phyloP scores from a whole-genome alignment of 2,797 vertebrate genomes.

The Gallirallus australis region DNA sequence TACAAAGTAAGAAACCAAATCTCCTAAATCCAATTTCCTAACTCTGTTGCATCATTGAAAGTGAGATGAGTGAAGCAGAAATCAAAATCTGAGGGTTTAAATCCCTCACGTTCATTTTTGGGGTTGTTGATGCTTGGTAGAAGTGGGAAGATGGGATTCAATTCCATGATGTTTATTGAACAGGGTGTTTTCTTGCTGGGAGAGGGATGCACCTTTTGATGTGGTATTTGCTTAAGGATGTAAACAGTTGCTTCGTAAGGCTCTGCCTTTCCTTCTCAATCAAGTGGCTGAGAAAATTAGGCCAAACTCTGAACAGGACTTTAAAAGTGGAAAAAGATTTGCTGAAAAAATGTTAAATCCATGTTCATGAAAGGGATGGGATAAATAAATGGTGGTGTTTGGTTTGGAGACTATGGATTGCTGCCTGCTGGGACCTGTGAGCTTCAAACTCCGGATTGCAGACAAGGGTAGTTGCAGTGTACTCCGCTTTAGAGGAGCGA shows the following conservation, averaged over 20 bases:
- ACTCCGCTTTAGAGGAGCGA: neutral
- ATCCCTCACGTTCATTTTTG: neutral
- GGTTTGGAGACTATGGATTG: neutral
- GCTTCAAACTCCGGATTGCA: neutral
- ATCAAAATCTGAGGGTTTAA: rapidly evolving
- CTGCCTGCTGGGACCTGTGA: conserved; percentile 5
- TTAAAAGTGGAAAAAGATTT: neutral
- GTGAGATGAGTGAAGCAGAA: rapidly evolving
- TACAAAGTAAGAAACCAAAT: conserved; percentile 85
- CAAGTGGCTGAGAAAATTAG: neutral
- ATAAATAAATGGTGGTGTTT: neutral
- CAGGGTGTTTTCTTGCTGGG: neutral
- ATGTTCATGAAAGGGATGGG: neutral
- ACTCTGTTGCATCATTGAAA: neutral
- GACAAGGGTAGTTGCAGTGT: neutral
- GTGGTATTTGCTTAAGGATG: neutral
- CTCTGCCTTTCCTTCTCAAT: neutral
- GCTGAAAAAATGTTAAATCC: neutral
- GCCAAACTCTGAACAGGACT: rapidly evolving
- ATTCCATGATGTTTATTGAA: neutral
- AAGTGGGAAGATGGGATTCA: too few species aligned
- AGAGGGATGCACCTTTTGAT: neutral
- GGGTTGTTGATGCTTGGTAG: too few species aligned
- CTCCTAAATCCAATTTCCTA: neutral
- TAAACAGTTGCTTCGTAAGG: neutral